Conservation (phyloP, 2,888 invertebrate species). For the Belgica antarctica region DNA sequence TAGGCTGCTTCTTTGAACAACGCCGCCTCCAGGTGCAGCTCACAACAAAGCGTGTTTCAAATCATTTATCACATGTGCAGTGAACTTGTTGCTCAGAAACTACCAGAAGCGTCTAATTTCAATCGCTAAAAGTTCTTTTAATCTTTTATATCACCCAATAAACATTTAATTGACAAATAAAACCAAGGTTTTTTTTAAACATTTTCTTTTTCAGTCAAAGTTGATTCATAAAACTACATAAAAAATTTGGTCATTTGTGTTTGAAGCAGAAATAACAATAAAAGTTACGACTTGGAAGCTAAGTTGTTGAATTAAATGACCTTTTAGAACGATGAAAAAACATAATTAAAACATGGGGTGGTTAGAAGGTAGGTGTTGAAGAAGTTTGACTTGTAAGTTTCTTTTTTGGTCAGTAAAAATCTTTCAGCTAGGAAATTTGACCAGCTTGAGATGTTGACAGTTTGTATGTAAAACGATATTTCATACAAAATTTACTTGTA, state of each 20-base stretch:
- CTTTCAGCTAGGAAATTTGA: no score
- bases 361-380: no score
- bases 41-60: background rate
- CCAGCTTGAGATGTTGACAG: no score
- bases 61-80: background rate
- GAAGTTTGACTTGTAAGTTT: no score
- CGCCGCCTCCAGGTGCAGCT: background rate
- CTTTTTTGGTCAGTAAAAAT: no score
- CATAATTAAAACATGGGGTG: no score
- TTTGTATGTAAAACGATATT: no score
- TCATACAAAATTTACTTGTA: no score
- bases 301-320: background rate
- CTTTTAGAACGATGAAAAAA: background rate
- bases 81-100: background rate
- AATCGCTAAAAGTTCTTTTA: background rate
- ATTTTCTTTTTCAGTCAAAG: background rate
- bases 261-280: conserved; percentile 26
- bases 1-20: background rate
- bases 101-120: background rate
- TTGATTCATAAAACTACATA: background rate
- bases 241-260: background rate
- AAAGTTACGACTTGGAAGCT: conserved; percentile 37
- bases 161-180: conserved; percentile 40
- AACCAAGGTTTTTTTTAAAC: background rate
- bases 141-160: conserved; percentile 35